These are phyloP conservation scores for Lutraria rhynchaena DNA, from an alignment of 1,140 invertebrate species.

Conservation along the genomic window DNA sequence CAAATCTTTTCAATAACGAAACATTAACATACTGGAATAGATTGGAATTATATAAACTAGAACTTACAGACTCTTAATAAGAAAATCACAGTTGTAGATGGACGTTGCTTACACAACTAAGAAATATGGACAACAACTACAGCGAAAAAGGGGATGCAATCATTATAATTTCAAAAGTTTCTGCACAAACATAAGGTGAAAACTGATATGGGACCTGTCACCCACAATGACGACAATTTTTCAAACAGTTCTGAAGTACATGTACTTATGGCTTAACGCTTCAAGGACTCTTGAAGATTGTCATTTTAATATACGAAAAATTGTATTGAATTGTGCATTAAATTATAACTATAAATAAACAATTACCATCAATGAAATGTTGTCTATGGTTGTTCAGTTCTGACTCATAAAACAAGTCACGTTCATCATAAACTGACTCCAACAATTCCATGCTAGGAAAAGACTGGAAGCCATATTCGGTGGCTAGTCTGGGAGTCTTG, in stretches of 20 bases:
- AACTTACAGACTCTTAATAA: no score
- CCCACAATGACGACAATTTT: neutral
- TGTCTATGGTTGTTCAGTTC: constrained; percentile 66
- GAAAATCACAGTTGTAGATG: no score
- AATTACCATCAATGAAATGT: constrained; percentile 63
- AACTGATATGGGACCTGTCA: neutral
- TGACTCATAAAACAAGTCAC: constrained; percentile 59
- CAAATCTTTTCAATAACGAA: no score
- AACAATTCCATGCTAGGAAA: constrained; percentile 72
- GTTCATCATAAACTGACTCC: constrained; percentile 50
- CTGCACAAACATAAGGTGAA: no score
- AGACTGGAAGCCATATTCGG: constrained; percentile 97
- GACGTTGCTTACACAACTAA: no score
- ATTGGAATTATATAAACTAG: no score
- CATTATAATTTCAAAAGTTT: no score
- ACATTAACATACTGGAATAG: no score
- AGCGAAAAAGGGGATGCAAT: no score
- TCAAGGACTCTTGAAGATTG: neutral
- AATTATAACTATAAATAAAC: neutral
- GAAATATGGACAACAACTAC: no score
- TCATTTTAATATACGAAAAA: no score
- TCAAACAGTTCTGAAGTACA: neutral
- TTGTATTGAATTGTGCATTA: neutral
- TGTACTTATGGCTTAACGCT: neutral
- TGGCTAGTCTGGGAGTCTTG: constrained; percentile 92